A percentile compares a stretch with the other conserved stretches of the same genome.
phyloP scores from a whole-genome alignment of 1,140 invertebrate species.

The Neelides sp. region DNA sequence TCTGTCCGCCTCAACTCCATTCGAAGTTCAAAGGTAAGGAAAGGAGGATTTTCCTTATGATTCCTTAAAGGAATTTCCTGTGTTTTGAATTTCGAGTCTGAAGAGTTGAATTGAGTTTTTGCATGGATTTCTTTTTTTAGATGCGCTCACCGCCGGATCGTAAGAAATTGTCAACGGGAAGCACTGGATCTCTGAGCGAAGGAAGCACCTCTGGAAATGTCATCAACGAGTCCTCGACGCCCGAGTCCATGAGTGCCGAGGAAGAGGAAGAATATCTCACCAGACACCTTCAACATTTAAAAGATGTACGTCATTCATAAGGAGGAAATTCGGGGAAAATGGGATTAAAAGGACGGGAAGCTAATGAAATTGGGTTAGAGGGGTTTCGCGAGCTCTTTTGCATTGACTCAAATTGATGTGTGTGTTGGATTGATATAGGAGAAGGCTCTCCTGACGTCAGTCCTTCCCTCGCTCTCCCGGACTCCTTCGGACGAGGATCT shows the following conservation, averaged over 20 bases:
- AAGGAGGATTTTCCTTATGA: background rate
- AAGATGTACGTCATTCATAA: conserved; percentile 19
- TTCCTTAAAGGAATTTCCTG: background rate
- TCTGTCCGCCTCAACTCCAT: conserved; percentile 57
- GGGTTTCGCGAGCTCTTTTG: too few relatives aligned
- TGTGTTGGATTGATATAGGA: conserved; percentile 43
- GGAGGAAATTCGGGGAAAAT: background rate
- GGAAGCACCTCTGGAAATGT: conserved; percentile 13
- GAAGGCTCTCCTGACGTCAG: conserved; percentile 65
- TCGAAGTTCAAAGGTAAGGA: conserved; percentile 52
- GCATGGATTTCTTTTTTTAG: conserved; percentile 3
- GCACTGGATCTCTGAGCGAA: conserved; percentile 21
- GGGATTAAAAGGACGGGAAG: too few relatives aligned
- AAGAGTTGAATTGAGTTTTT: background rate
- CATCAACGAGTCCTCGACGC: conserved; percentile 11
- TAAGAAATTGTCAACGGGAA: conserved; percentile 15
- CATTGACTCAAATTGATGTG: conserved; percentile 1
- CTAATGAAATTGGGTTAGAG: too few relatives aligned
- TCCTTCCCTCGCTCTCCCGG: conserved; percentile 59
- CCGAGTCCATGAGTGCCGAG: conserved; percentile 29
- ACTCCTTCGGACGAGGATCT: conserved; percentile 73
- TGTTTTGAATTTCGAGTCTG: background rate
- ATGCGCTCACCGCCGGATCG: conserved; percentile 18
- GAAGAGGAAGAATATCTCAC: conserved; percentile 30
- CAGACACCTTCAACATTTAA: conserved; percentile 25